phyloP scores from a whole-genome alignment of 1,140 invertebrate species.

The Calliopsis andreniformis region DNA sequence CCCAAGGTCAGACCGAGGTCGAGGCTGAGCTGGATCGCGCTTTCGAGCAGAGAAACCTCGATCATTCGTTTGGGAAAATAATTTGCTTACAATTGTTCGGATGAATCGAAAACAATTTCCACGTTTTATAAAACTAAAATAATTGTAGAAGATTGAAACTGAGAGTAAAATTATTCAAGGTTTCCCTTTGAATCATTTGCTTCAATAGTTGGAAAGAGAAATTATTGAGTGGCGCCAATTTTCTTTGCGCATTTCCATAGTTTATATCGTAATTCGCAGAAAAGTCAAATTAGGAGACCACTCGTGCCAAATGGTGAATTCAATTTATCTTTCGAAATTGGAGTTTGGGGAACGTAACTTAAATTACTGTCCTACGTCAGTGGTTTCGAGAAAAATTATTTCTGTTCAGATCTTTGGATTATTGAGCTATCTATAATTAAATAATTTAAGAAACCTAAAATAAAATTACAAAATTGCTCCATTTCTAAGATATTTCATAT shows the following conservation, averaged over 20 bases:
- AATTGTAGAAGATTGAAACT: too few species aligned
- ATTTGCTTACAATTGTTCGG: neutral
- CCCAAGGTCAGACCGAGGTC: neutral
- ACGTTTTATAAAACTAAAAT: too few species aligned
- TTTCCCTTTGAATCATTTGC: neutral
- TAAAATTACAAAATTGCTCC: too few species aligned
- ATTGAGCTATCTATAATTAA: too few species aligned
- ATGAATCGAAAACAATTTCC: neutral
- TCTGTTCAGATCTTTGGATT: too few species aligned
- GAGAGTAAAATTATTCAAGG: neutral
- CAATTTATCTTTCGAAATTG: slow-evolving; percentile 26
- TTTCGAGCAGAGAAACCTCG: neutral
- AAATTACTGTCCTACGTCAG: neutral
- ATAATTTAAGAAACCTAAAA: too few species aligned
- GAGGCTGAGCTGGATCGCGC: neutral
- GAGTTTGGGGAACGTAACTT: neutral
- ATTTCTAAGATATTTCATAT: too few species aligned
- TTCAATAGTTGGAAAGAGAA: too few species aligned
- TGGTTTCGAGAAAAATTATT: too few species aligned
- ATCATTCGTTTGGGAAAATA: neutral
- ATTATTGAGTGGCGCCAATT: neutral
- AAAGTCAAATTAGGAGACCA: slow-evolving; percentile 52
- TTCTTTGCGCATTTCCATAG: neutral
- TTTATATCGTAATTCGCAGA: slow-evolving; percentile 43
- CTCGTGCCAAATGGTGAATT: slow-evolving; percentile 19